A percentile compares a stretch with the other conserved stretches of the same genome.
Evolutionary conservation across 1,140 invertebrate genomes (phyloP).

Genomic region (Lasioglossum albipes): DNA sequence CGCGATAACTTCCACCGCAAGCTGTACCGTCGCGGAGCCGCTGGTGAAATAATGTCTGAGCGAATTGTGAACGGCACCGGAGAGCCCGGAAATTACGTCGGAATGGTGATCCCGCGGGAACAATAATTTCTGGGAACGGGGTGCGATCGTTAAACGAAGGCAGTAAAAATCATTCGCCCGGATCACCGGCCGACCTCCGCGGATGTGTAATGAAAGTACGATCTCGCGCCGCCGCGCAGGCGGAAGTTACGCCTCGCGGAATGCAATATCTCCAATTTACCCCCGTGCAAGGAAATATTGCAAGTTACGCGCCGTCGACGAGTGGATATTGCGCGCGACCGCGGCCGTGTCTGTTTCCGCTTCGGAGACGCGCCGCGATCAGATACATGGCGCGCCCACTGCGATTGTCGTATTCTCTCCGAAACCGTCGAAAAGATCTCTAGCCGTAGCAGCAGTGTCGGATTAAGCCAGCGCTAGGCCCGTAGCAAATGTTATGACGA

Average conservation of each 20-base stretch:
- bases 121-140: background rate
- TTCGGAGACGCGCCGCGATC: too few species aligned
- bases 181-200: background rate
- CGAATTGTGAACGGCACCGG: background rate
- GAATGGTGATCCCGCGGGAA: background rate
- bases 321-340: background rate
- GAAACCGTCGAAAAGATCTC: too few species aligned
- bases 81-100: background rate
- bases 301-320: background rate
- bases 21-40: background rate
- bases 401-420: too few species aligned
- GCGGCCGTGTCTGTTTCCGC: background rate
- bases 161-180: constrained; percentile 5
- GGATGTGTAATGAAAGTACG: constrained; percentile 1
- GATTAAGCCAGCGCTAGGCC: too few species aligned
- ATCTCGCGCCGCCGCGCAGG: background rate
- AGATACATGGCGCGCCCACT: too few species aligned
- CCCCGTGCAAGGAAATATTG: background rate
- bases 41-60: background rate
- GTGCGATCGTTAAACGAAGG: background rate
- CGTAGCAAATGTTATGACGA: too few species aligned
- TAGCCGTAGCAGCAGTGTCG: too few species aligned
- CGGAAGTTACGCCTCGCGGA: background rate
- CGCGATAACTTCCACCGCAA: too few species aligned
- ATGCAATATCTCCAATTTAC: constrained; percentile 8